Conservation (phyloP, 2,888 invertebrate genomes). For the Gasteruption jaculator region DNA sequence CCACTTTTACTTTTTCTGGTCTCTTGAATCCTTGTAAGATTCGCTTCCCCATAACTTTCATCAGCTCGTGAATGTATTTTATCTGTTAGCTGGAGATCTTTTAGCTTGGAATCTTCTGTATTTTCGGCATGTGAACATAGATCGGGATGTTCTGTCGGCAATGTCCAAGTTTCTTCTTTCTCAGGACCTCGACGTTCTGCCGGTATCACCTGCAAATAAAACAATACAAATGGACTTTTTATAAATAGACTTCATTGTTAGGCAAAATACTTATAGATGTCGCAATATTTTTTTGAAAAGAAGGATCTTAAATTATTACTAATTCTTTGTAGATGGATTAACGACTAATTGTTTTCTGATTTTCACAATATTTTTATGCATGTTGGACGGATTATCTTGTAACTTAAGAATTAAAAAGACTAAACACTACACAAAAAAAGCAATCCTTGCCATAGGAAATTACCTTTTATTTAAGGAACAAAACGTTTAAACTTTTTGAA, state of each 20-base stretch:
- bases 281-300: no score
- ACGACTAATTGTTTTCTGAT: conserved; percentile 5
- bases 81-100: conserved; percentile 18
- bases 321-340: conserved; percentile 6
- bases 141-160: conserved; percentile 36
- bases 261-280: no score
- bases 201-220: conserved; percentile 42
- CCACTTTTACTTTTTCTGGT: conserved; percentile 55
- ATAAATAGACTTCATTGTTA: not conserved
- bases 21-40: conserved; percentile 46
- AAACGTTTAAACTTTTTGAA: no score
- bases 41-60: conserved; percentile 23
- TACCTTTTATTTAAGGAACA: no score
- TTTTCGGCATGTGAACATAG: conserved; percentile 21
- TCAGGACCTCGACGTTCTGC: conserved; percentile 42
- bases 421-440: no score
- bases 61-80: conserved; percentile 20
- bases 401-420: no score
- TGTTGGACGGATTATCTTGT: not conserved
- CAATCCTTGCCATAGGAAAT: no score
- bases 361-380: conserved; percentile 4
- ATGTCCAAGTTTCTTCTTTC: conserved; percentile 44
- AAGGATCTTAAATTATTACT: no score
- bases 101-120: conserved; percentile 22
- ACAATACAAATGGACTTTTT: not conserved